Base-by-base conservation (phyloP, 2,888 invertebrate species). In the Pyrrhosoma nymphula region DNA sequence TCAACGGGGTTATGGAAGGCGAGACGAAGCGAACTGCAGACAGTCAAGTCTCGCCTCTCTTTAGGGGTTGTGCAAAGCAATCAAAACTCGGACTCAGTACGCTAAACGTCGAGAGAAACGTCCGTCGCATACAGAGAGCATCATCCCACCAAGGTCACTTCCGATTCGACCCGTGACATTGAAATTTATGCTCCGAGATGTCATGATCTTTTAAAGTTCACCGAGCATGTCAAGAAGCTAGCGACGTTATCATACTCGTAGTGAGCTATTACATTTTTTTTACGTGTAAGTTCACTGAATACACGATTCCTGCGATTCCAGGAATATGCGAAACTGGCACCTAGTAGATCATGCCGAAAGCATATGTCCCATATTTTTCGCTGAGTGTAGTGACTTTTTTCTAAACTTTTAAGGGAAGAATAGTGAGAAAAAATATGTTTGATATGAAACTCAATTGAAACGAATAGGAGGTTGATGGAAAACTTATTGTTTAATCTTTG, bases 101-200 rank as follows among this genome's bases (percentile, higher is more conserved):
- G 23, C 30, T 16, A 82, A 35, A 35, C 26, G 18, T 16, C 18
- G n/a, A 69, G 60, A 10, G 69, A 26, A 26, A 20, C 20, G 20
- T 2, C 35, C 82, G 30, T 35, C 26, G 35, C 26, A 16, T 26
- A 14, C 8, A n/a, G 30, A 16, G 82, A 35, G 69, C 82, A 35
- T 35, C 30, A 14, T 18, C 30, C 30, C 30, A 16, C 82, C 82
- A 82, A 82, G 82, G 82, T 82, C 82, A 35, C 82, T 35, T 35
- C 82, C 82, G 35, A 82, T 82, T 18, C 14, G 82, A 82, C 82
- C 82, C 82, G 26, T 35, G 82, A 82, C 82, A 82, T 82, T 82
- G 82, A 82, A 82, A 82, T 82, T 16, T 14, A 82, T 35, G 82
- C 30, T 6, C 35, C 2, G 47, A 30, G 4, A 18, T n/a, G 35